These are phyloP conservation scores for Nasua narica DNA, from an alignment of 2,797 vertebrate species.

Conservation along the genomic window DNA sequence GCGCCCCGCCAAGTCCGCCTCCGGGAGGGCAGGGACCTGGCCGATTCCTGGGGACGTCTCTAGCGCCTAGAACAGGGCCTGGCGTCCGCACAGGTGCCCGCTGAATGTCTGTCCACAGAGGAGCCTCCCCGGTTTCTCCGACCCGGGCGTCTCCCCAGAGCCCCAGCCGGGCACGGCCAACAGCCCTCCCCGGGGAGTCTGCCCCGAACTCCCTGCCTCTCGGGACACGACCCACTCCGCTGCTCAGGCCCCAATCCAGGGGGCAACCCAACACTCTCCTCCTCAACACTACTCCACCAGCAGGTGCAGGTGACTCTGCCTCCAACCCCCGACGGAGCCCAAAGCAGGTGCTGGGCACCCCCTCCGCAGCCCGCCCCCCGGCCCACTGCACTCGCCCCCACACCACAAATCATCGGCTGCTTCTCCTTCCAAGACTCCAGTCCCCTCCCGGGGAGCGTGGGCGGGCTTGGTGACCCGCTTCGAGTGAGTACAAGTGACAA, in stretches of 20 bases:
- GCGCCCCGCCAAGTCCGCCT: fast-evolving
- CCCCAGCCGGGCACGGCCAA: not conserved
- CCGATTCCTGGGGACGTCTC: not conserved
- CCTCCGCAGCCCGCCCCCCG: fast-evolving
- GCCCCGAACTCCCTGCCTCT: not conserved
- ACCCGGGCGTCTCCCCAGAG: not conserved
- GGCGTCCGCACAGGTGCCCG: fast-evolving
- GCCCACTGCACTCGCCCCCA: fast-evolving
- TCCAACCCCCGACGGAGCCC: not conserved
- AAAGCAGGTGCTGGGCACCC: fast-evolving
- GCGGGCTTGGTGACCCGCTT: fast-evolving
- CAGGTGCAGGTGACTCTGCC: not conserved
- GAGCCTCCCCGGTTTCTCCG: not conserved
- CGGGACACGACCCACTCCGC: not conserved
- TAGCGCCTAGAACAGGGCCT: not conserved
- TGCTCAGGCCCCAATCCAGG: not conserved
- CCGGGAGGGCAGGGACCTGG: not conserved
- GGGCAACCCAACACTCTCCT: no score
- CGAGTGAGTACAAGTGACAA: not conserved
- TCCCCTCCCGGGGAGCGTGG: not conserved
- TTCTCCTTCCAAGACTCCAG: not conserved
- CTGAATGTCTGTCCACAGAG: fast-evolving
- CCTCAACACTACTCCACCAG: no score
- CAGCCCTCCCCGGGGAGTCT: not conserved
- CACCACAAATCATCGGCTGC: fast-evolving